Base-by-base conservation (phyloP, 2,113 vertebrate species). In the Lepisosteus oculatus region DNA sequence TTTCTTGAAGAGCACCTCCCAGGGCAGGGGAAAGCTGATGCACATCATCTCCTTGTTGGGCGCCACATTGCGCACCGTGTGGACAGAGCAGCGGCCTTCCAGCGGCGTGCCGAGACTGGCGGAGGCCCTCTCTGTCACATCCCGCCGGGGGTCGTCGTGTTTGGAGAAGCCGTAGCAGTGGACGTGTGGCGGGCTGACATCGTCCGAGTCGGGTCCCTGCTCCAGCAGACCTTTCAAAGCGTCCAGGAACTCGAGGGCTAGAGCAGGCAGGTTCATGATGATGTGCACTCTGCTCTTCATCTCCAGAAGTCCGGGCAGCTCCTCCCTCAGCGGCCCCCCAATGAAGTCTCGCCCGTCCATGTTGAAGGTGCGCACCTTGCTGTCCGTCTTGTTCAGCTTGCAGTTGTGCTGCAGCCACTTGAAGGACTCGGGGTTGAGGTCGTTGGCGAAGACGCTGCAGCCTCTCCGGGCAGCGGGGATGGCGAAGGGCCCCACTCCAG, bases 21-120 rank as follows among this genome's bases (percentile, higher is more conserved):
- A 86, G 11, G 95, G 95, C 42, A 99, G 1, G 65, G 78, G 87
- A 83, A 99, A 98, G 67, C 85, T 95, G 70, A 97, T 85, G 76
- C 97, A 97, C 85, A 98, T 85, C 97, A 99, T 99, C 75, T 99
- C 95, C 86, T 99, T 99, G 86, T 94, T 97, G 0, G 97, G 97
- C 0, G 97, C 94, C 47, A 99, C 97, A 0, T 98, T 97, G 66
- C 97, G 93, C 63, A 99, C 97, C 68, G 85, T 86, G 80, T 95
- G 90, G 2, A 94, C 83, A 0, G 93, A 93, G 74, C 92, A 95
- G 8, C 70, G 78, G 1, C 85, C 81, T 6, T 89, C 85, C 74
- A 99, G 69, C 6, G 91, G 87, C 67, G 86, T 75, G 2, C 93
- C 93, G 29, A 99, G 78, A 0, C 71, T 79, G 42, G 79, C 73